Evolutionary conservation across 2,113 vertebrate species (phyloP).

Genomic region (Tragelaphus buxtoni): DNA sequence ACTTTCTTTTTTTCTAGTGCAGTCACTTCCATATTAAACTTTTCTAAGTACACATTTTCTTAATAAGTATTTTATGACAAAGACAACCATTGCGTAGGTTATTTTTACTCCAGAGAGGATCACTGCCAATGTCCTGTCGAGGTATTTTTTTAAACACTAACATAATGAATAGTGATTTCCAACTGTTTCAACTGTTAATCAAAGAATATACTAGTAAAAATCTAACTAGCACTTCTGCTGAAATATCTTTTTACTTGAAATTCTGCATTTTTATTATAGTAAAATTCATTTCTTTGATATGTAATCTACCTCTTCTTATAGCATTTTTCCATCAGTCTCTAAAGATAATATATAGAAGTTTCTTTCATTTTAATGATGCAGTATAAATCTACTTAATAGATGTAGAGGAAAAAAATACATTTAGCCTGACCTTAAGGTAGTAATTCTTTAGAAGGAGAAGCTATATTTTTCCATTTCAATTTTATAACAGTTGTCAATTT

Average conservation of each 20-base stretch:
- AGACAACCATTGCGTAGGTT: neutral
- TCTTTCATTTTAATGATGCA: conserved; percentile 45
- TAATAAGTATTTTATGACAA: neutral
- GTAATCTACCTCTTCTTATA: conserved; percentile 55
- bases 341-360: conserved; percentile 27
- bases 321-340: conserved; percentile 46
- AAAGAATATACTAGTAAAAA: neutral
- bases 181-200: conserved; percentile 35
- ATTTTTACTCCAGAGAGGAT: conserved; percentile 24
- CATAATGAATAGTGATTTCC: conserved; percentile 47
- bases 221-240: conserved; percentile 40
- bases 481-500: conserved; percentile 18
- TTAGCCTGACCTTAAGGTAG: neutral
- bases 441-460: neutral
- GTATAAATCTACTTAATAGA: conserved; percentile 36
- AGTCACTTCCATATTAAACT: conserved; percentile 15
- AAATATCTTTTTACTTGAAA: conserved; percentile 38
- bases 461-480: conserved; percentile 16
- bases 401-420: neutral
- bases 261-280: conserved; percentile 24
- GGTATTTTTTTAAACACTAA: neutral
- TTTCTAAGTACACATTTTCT: conserved; percentile 37
- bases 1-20: conserved; percentile 38
- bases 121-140: neutral
- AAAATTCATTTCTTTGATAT: conserved; percentile 43